These are phyloP conservation scores for Phania funesta DNA, from an alignment of 2,888 invertebrate genomes.

Conservation along the genomic window DNA sequence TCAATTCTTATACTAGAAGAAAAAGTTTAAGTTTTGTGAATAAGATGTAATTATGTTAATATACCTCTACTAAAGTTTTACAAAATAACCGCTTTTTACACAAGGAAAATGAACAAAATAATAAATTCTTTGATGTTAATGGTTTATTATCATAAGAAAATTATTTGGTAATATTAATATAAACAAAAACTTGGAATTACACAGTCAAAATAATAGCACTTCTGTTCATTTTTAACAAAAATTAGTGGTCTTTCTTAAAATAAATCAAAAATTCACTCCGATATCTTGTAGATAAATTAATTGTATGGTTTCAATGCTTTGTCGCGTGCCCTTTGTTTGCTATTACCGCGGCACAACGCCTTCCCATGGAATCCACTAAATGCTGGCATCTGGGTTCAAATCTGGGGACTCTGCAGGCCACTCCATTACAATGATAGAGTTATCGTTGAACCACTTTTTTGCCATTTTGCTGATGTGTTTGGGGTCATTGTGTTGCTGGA, in stretches of 20 bases:
- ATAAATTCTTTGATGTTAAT: too few species aligned
- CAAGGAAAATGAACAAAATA: too few species aligned
- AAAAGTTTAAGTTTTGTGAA: too few species aligned
- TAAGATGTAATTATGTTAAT: too few species aligned
- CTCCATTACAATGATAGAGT: too few species aligned
- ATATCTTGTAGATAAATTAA: constrained; percentile 2
- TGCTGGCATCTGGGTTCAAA: background rate
- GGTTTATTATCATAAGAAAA: constrained; percentile 5
- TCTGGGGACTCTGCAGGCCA: background rate
- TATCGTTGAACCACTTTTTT: constrained; percentile 69
- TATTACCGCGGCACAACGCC: constrained; percentile 6
- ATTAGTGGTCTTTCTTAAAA: too few species aligned
- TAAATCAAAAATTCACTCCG: background rate
- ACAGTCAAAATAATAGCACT: background rate
- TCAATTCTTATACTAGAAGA: too few species aligned
- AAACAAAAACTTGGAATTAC: background rate
- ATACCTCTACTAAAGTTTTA: too few species aligned
- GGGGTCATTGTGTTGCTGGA: too few species aligned
- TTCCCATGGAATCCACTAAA: background rate
- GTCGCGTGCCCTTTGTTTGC: constrained; percentile 9
- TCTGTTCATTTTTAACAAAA: background rate
- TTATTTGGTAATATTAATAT: constrained; percentile 4
- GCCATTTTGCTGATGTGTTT: background rate
- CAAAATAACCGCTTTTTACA: too few species aligned
- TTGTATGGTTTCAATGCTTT: background rate